phyloP scores from a whole-genome alignment of 2,113 vertebrate genomes.

The Serinus canaria region DNA sequence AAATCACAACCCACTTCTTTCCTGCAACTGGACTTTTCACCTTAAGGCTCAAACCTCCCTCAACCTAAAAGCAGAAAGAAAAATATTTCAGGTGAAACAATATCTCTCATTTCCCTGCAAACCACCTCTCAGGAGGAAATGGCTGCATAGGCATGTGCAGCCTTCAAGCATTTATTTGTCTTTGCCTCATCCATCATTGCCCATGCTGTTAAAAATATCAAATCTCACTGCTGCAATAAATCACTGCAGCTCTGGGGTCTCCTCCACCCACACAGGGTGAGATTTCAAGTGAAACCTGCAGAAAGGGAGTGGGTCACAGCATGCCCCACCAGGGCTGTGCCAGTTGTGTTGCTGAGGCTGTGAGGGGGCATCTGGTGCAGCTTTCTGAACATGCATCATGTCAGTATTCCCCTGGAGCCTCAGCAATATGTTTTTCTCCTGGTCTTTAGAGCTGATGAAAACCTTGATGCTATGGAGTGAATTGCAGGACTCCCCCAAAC shows the following conservation, averaged over 20 bases:
- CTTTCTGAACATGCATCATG: background rate
- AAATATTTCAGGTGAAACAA: background rate
- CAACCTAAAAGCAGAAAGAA: background rate
- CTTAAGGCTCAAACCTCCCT: background rate
- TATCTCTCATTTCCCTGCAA: background rate
- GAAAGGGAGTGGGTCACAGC: background rate
- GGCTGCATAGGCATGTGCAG: background rate
- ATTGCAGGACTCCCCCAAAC: accelerated
- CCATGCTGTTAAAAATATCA: background rate
- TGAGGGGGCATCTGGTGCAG: accelerated
- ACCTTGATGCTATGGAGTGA: accelerated
- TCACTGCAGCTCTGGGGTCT: background rate
- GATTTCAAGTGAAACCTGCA: background rate
- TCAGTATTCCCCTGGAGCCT: background rate
- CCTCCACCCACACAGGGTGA: background rate
- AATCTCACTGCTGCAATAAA: background rate
- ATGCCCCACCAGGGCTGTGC: accelerated
- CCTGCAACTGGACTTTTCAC: background rate
- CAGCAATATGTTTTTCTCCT: background rate
- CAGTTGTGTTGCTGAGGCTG: accelerated
- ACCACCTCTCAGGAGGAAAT: background rate
- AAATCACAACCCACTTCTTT: background rate
- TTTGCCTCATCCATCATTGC: background rate
- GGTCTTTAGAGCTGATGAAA: background rate
- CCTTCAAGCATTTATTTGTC: background rate